Evolutionary conservation across 2,888 invertebrate genomes (phyloP).

Genomic region (Synergus umbraculus): DNA sequence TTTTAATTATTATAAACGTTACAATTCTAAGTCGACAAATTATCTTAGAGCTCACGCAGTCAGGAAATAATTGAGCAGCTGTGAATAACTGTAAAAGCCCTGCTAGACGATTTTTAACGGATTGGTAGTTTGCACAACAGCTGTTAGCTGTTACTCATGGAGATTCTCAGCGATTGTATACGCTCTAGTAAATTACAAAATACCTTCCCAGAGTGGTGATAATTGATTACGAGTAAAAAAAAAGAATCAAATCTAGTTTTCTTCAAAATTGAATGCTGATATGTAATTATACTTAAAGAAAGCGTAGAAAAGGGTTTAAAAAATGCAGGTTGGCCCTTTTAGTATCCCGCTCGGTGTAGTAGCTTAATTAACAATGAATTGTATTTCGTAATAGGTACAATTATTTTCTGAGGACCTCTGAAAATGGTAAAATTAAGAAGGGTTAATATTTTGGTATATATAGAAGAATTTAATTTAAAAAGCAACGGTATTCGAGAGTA

Average conservation of each 20-base stretch:
- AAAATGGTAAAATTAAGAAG: background rate
- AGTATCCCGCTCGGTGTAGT: no score
- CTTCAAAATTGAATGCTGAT: background rate
- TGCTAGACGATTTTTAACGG: slow-evolving; percentile 4
- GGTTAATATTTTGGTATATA: background rate
- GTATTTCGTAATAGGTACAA: background rate
- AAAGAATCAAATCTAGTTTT: background rate
- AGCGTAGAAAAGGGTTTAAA: no score
- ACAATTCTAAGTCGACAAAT: background rate
- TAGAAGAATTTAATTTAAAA: slow-evolving; percentile 10
- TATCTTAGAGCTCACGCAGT: background rate
- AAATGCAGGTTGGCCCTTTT: no score
- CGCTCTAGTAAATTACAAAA: slow-evolving; percentile 39
- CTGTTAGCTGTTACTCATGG: slow-evolving; percentile 9
- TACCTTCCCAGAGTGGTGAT: background rate
- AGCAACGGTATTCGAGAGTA: slow-evolving; percentile 1
- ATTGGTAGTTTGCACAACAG: slow-evolving; percentile 30
- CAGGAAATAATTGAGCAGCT: slow-evolving; percentile 14
- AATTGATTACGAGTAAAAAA: slow-evolving; percentile 1
- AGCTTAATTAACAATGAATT: no score
- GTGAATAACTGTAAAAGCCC: slow-evolving; percentile 34
- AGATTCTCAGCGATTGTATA: slow-evolving; percentile 28
- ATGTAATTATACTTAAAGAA: no score
- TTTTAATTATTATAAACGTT: no score
- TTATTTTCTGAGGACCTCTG: background rate